Evolutionary conservation across 2,888 invertebrate genomes (phyloP), one percentile per base, ranked within the genome.

Genomic region (Macaria notata): DNA sequence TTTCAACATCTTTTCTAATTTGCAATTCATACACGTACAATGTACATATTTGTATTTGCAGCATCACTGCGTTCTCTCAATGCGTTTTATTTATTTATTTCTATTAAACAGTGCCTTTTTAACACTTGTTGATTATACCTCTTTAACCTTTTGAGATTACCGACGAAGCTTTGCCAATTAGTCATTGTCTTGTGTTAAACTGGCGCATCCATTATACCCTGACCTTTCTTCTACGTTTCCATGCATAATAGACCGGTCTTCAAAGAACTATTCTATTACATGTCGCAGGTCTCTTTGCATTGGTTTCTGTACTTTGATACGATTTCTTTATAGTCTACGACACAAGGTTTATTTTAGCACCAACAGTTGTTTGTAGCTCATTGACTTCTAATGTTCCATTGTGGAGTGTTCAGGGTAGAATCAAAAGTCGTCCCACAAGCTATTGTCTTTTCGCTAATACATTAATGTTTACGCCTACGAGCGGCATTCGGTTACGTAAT

Each of bases 381-480:
- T 69, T 70, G 63, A 73, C 61, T 70, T 72, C 48, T 48, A 73
- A 78, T 72, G 67, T 60, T 55, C 72, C 59, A 79, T 83, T 79
- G 79, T 78, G 63, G 61, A 55, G 59, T 70, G 64, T 63, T 68
- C 62, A 68, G 73, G 72, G 73, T 71, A 72, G 69, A 68, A 72
- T 68, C 65, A 68, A 64, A 66, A 71, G 69, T 68, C 80, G 74
- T 82, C 85, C 84, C 81, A 86, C 84, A 75, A 4, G 73, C 83
- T 70, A 85, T 85, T 86, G 86, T 85, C 75, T 71, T 65, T 69
- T 71, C 61, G 64, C 56, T 54, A 63, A 65, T 63, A 68, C 60
- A 75, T 77, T 71, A 66, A 65, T 75, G 68, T 69, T 65, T 62
- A 72, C 70, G 64, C 78, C 78, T 66, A 81, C 79, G 64, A 67